phyloP scores from a whole-genome alignment of 2,113 vertebrate species.

The Myotis brandtii region DNA sequence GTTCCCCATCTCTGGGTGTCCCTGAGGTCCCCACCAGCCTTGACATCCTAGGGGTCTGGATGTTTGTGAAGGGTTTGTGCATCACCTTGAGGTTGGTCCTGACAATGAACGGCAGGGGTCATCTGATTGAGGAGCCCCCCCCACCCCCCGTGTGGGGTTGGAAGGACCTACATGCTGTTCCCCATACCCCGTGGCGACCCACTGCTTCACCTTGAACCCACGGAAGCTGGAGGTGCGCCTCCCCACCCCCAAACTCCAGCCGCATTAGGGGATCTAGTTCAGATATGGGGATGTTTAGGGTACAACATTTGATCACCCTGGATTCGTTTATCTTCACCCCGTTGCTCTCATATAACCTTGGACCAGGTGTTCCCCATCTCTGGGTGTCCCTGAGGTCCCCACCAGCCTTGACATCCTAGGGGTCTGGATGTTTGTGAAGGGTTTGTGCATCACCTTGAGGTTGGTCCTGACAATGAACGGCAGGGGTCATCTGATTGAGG shows the following conservation, averaged over 20 bases:
- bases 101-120: background rate
- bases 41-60: background rate
- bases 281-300: background rate
- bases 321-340: background rate
- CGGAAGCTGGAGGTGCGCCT: background rate
- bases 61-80: background rate
- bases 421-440: background rate
- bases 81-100: background rate
- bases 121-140: background rate
- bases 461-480: background rate
- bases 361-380: background rate
- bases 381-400: background rate
- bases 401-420: background rate
- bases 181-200: rapidly evolving
- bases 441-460: background rate
- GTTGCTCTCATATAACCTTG: background rate
- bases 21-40: background rate
- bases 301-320: background rate
- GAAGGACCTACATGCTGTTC: background rate
- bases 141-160: rapidly evolving
- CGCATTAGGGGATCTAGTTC: background rate
- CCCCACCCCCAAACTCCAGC: too few relatives aligned
- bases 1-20: background rate
- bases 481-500: background rate
- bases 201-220: background rate